Conservation (phyloP, 2,888 invertebrate species). For the Physocephala rufipes region DNA sequence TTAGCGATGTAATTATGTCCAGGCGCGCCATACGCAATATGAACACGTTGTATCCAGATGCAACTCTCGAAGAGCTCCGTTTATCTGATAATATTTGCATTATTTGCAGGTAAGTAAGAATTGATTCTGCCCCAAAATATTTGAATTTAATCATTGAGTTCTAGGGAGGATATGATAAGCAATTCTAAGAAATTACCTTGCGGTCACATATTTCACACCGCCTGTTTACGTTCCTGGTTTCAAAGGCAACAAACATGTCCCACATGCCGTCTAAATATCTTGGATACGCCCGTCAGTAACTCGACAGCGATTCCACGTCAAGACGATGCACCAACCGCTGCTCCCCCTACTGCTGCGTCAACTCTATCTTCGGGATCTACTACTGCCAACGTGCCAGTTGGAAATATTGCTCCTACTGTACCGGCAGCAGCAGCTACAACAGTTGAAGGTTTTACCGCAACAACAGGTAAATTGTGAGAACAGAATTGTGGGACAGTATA, state of each 20-base stretch:
- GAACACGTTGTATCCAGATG: constrained; percentile 98
- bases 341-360: constrained; percentile 47
- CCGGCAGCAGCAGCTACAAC: constrained; percentile 6
- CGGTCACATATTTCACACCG: constrained; percentile 98
- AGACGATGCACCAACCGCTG: constrained; percentile 49
- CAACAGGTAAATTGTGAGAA: constrained; percentile 21
- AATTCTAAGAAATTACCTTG: constrained; percentile 97
- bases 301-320: constrained; percentile 53
- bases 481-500: background rate
- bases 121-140: background rate
- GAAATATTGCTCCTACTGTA: constrained; percentile 28
- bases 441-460: constrained; percentile 24
- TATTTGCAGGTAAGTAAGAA: constrained; percentile 78
- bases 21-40: constrained; percentile 96
- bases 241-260: constrained; percentile 99
- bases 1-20: constrained; percentile 96
- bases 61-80: constrained; percentile 89
- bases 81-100: constrained; percentile 98
- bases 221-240: constrained; percentile 98
- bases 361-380: constrained; percentile 40
- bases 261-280: constrained; percentile 92
- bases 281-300: constrained; percentile 67
- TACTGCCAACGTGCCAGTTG: constrained; percentile 41
- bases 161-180: constrained; percentile 74
- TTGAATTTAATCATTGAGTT: constrained; percentile 14